A percentile compares a stretch with the other conserved stretches of the same genome.
phyloP scores from a whole-genome alignment of 1,140 invertebrate species.

The roundworm (Caenorhabditis elegans) region WBcel235 BX284605.5:13344501-13345000 shows the following conservation, averaged over 20 bases:
- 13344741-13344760: background rate
- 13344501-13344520: background rate
- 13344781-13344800: constrained; percentile 11
- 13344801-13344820: constrained; percentile 20
- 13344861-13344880: background rate
- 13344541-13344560: background rate
- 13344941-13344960: too few relatives aligned
- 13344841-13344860: background rate
- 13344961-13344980: too few relatives aligned
- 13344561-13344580: background rate
- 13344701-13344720: constrained; percentile 18
- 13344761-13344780: background rate
- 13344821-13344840: constrained; percentile 23
- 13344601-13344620: background rate
- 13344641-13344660: background rate
- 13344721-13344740: background rate
- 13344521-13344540: background rate
- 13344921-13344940: too few relatives aligned
- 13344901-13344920: too few relatives aligned
- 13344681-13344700: constrained; percentile 15
- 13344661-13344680: background rate
- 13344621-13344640: background rate
- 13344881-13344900: background rate
- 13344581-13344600: background rate
- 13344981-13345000: too few relatives aligned